These are phyloP conservation scores for Drosophila cyrtoloma DNA, from an alignment of 2,888 invertebrate genomes.

Conservation along the genomic window DNA sequence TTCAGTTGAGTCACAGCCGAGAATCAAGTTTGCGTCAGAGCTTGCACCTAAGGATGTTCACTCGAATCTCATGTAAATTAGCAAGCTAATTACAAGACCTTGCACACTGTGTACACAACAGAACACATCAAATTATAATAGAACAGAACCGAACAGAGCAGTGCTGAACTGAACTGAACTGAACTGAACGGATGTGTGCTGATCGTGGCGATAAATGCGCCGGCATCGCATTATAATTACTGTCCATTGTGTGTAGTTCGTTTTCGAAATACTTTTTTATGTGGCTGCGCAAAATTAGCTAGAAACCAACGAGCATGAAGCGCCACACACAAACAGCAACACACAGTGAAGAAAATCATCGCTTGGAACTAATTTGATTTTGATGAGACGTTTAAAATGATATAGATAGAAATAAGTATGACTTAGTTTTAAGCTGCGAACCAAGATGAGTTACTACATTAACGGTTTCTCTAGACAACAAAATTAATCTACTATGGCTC, in stretches of 20 bases:
- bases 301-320: conserved; percentile 77
- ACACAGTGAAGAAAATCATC: conserved; percentile 67
- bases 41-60: conserved; percentile 63
- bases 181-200: conserved; percentile 70
- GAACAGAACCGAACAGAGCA: conserved; percentile 33
- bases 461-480: conserved; percentile 64
- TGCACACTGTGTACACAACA: conserved; percentile 21
- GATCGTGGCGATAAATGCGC: conserved; percentile 76
- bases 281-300: conserved; percentile 70
- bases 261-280: conserved; percentile 50
- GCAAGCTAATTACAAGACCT: conserved; percentile 64
- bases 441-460: conserved; percentile 68
- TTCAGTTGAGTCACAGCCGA: conserved; percentile 23
- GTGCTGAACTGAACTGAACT: conserved; percentile 36
- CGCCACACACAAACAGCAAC: conserved; percentile 49
- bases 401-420: conserved; percentile 70
- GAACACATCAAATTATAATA: conserved; percentile 3
- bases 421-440: conserved; percentile 57
- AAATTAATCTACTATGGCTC: conserved; percentile 26
- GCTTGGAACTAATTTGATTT: conserved; percentile 80
- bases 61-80: conserved; percentile 69
- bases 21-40: not conserved
- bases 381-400: conserved; percentile 73
- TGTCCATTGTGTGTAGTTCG: conserved; percentile 59
- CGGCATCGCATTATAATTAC: conserved; percentile 76